Evolutionary conservation across 1,140 invertebrate genomes (phyloP), one percentile per base, ranked within the genome.

Genomic region (Drosophila micromelanica): DNA sequence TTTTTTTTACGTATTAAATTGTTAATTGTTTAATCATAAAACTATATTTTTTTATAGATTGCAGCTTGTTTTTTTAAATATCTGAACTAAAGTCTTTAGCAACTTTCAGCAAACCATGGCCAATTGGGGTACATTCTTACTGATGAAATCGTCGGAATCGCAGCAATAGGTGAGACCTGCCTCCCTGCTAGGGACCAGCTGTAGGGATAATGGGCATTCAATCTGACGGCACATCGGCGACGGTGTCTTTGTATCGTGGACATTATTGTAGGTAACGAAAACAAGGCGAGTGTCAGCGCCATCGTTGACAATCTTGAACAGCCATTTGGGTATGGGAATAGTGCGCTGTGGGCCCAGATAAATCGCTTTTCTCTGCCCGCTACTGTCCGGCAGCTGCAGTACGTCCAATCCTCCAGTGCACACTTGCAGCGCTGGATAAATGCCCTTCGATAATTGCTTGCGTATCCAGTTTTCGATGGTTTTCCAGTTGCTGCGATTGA

Each of bases 401-500:
- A 80, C 77, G 4, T 8, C 45, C 2, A 80, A 5, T 4, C n/a
- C 56, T 3, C 78, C 78, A 0, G 67, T 80, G 35, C 77, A 80
- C 7, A 80, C 43, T 2, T 72, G 69, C 0, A 80, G 3, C 0
- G n/a, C 17, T 3, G 13, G 20, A 30, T 38, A 42, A 30, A 32
- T 17, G 37, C 13, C n/a, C n/a, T 51, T 51, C 5, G 9, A n/a
- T 0, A 75, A 5, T 11, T 60, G 35, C 4, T 48, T 45, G 1
- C 59, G 67, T 2, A 78, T 27, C 56, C 57, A 84, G 8, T 6
- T 38, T 13, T 82, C 78, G 3, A 81, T 51, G 5, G 27, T 40
- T 9, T 77, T 81, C 78, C 78, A 81, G 17, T 82, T 82, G 63
- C 73, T 49, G 7, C 62, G 70, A 56, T 81, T 81, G 13, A 81